These are phyloP conservation scores for Mimachlamys varia DNA, from an alignment of 2,888 invertebrate species.

Conservation along the genomic window DNA sequence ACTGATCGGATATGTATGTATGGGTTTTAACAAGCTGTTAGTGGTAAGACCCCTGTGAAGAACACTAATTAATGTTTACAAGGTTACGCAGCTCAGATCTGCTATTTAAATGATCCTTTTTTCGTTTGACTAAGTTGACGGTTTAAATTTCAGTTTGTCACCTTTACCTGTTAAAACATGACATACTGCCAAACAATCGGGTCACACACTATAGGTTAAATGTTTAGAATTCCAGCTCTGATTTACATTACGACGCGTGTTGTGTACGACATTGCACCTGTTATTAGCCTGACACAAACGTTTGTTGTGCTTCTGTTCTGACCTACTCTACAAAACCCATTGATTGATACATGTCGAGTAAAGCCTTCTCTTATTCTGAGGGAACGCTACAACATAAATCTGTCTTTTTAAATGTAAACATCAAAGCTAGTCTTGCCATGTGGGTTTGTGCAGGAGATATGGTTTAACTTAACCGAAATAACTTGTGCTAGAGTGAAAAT, in stretches of 20 bases:
- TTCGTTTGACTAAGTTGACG: neutral
- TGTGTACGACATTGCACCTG: neutral
- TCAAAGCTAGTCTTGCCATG: neutral
- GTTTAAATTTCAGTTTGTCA: neutral
- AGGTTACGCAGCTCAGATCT: neutral
- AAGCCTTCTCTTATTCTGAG: neutral
- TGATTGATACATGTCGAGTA: neutral
- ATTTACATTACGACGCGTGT: neutral
- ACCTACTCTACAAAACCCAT: neutral
- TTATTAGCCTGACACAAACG: neutral
- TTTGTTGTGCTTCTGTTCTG: neutral
- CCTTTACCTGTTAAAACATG: neutral
- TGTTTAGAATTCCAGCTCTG: neutral
- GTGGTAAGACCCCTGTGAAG: neutral
- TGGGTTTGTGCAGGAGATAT: neutral
- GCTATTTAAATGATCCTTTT: neutral
- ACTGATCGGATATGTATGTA: no score
- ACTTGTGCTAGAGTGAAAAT: neutral
- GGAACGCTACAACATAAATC: neutral
- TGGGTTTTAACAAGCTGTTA: no score
- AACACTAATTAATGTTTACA: neutral
- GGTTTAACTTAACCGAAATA: neutral
- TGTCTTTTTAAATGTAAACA: constrained; percentile 20
- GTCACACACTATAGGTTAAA: neutral
- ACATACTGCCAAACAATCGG: neutral